phyloP scores from a whole-genome alignment of 2,888 invertebrate species.

The Ophion slaviceki region DNA sequence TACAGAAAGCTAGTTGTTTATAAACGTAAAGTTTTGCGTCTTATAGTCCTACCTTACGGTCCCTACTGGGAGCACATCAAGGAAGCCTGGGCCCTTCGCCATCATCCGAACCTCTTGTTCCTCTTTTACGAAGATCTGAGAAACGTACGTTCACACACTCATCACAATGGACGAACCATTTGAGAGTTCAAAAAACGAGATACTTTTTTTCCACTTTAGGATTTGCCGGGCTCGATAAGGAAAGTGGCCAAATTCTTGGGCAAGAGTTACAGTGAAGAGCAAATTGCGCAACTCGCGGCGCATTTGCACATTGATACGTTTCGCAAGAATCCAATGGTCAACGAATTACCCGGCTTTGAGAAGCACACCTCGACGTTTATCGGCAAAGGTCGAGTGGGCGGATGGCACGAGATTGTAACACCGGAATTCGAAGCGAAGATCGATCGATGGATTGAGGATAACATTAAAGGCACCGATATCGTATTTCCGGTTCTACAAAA shows the following conservation, averaged over 20 bases:
- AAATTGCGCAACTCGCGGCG: conserved; percentile 87
- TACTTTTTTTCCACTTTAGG: conserved; percentile 82
- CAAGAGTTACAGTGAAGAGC: conserved; percentile 85
- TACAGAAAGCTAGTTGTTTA: too few species aligned
- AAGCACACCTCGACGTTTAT: conserved; percentile 88
- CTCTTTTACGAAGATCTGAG: conserved; percentile 92
- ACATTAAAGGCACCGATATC: conserved; percentile 86
- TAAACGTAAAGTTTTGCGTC: too few species aligned
- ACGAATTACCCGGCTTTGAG: conserved; percentile 87
- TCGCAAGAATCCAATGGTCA: conserved; percentile 91
- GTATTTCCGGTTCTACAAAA: conserved; percentile 76
- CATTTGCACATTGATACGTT: conserved; percentile 93
- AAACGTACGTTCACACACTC: conserved; percentile 83
- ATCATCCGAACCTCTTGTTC: conserved; percentile 89
- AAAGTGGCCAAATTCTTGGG: conserved; percentile 87
- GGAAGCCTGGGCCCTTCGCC: conserved; percentile 89
- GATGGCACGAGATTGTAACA: conserved; percentile 90
- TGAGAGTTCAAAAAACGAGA: conserved; percentile 21
- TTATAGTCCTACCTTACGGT: conserved; percentile 87
- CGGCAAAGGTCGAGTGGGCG: conserved; percentile 88
- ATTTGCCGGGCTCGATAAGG: conserved; percentile 86
- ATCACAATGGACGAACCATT: neutral
- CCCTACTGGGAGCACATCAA: conserved; percentile 92
- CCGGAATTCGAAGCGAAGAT: conserved; percentile 88
- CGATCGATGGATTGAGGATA: conserved; percentile 88